Conservation (phyloP, 2,797 vertebrate species). For the Echeneis naucrates region DNA sequence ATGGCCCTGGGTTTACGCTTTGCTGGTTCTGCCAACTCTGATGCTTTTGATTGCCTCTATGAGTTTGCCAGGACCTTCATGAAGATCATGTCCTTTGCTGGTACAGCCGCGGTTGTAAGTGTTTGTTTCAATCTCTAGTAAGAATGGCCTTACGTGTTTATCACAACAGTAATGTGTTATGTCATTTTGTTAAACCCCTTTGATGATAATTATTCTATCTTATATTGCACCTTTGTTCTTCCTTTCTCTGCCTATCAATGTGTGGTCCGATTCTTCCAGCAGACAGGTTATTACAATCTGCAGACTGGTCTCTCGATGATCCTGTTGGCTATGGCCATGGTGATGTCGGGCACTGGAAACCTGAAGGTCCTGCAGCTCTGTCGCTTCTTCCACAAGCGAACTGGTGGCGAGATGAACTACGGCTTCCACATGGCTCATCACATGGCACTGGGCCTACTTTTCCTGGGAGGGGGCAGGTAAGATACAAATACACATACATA, state of each 20-base stretch:
- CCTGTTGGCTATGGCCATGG: constrained; percentile 94
- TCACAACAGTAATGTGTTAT: neutral
- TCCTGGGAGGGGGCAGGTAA: constrained; percentile 96
- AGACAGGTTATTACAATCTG: constrained; percentile 96
- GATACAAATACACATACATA: constrained; percentile 21
- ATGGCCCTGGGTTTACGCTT: constrained; percentile 96
- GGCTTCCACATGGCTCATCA: constrained; percentile 98
- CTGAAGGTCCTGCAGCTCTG: constrained; percentile 96
- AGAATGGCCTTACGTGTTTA: neutral
- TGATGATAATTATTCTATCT: neutral
- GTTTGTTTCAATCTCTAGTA: neutral
- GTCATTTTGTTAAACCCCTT: neutral
- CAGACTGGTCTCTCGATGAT: constrained; percentile 96
- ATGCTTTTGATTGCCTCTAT: constrained; percentile 96
- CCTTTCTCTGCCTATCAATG: neutral
- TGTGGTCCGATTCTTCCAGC: constrained; percentile 33
- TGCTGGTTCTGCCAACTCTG: constrained; percentile 95
- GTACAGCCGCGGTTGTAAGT: constrained; percentile 94
- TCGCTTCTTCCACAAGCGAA: constrained; percentile 96
- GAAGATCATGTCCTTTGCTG: constrained; percentile 90
- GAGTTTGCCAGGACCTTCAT: constrained; percentile 95
- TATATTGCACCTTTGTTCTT: neutral
- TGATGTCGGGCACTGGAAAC: constrained; percentile 97
- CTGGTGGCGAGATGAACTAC: constrained; percentile 97
- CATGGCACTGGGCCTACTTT: constrained; percentile 96